Conservation (phyloP, 1,140 invertebrate species). For the Pseudomyrmex sp. region DNA sequence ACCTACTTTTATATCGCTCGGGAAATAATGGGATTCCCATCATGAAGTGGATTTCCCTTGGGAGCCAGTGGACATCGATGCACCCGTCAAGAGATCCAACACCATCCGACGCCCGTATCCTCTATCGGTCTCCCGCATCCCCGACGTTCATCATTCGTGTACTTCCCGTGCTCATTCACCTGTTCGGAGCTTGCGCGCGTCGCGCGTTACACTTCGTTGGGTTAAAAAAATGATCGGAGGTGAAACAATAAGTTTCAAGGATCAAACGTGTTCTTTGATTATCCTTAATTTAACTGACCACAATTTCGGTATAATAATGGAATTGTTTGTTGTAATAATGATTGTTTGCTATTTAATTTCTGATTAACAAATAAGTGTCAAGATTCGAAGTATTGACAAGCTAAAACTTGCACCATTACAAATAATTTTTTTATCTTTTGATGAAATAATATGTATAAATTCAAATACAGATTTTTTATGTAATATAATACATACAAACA, state of each 20-base stretch:
- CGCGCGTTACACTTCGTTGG: conserved; percentile 61
- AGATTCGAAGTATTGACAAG: conserved; percentile 2
- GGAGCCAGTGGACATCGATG: conserved; percentile 84
- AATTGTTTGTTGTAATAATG: not conserved
- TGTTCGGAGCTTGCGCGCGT: conserved; percentile 63
- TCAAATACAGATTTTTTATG: too few species aligned
- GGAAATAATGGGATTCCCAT: conserved; percentile 86
- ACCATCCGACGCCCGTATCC: conserved; percentile 76
- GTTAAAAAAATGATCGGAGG: conserved; percentile 52
- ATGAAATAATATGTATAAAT: too few species aligned
- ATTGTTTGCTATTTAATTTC: conserved; percentile 29
- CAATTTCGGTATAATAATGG: conserved; percentile 3
- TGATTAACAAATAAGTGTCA: not conserved
- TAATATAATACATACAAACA: too few species aligned
- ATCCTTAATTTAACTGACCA: conserved; percentile 7
- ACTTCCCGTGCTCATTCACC: conserved; percentile 66
- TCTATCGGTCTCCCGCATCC: conserved; percentile 76
- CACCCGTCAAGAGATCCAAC: conserved; percentile 84
- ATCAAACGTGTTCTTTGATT: not conserved
- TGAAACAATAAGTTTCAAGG: conserved; percentile 11
- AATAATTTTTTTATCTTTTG: not conserved
- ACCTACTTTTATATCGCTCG: conserved; percentile 85
- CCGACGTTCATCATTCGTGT: conserved; percentile 68
- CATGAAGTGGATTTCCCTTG: conserved; percentile 86
- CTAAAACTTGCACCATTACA: not conserved